Conservation (phyloP, 2,113 vertebrate species). For the Hippocampus zosterae region DNA sequence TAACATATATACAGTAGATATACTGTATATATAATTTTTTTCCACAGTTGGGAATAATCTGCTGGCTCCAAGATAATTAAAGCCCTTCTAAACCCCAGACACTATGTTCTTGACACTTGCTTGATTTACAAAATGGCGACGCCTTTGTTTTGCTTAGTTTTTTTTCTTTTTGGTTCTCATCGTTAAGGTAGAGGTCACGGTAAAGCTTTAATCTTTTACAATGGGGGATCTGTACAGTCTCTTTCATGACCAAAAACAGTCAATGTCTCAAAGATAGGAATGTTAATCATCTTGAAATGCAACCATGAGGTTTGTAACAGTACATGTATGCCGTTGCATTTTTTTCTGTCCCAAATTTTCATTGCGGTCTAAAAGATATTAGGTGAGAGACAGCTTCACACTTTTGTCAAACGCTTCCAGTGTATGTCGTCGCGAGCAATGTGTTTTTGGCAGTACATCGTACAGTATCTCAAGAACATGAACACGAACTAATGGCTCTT, state of each 20-base stretch:
- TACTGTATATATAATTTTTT: slow-evolving; percentile 22
- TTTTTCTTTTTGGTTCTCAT: background rate
- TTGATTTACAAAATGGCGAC: slow-evolving; percentile 34
- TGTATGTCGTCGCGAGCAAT: background rate
- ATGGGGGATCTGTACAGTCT: background rate
- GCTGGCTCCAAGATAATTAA: slow-evolving; percentile 50
- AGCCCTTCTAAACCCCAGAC: slow-evolving; percentile 35
- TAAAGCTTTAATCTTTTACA: background rate
- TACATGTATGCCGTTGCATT: background rate
- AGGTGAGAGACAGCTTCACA: background rate
- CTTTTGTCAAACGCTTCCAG: background rate
- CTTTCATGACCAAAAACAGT: background rate
- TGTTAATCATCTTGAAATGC: background rate
- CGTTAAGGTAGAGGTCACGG: background rate
- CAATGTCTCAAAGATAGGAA: background rate
- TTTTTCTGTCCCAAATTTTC: background rate
- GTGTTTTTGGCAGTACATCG: background rate
- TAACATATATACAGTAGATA: slow-evolving; percentile 14
- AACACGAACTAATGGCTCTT: background rate
- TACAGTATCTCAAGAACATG: background rate
- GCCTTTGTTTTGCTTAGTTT: background rate
- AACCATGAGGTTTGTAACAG: background rate
- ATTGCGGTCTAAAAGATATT: background rate
- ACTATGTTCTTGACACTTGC: slow-evolving; percentile 43
- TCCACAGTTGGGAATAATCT: slow-evolving; percentile 44